Evolutionary conservation across 2,113 vertebrate species (phyloP).

Genomic region (Falco punctatus): DNA sequence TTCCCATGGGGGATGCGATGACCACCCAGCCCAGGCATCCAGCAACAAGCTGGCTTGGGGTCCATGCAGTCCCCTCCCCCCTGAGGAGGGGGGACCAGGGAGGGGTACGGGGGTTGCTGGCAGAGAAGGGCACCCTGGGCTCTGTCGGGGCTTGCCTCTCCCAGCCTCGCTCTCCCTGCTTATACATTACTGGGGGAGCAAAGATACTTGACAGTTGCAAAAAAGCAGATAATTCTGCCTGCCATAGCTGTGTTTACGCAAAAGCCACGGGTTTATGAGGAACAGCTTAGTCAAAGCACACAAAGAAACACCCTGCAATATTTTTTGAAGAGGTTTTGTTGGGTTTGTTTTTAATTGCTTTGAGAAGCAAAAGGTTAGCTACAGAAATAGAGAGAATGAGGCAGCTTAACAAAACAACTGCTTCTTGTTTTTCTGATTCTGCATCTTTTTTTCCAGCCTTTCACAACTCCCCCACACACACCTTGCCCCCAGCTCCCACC

Average conservation of each 20-base stretch:
- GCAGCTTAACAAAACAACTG: neutral
- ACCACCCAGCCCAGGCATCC: neutral
- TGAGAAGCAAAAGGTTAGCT: slow-evolving; percentile 16
- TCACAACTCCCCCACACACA: neutral
- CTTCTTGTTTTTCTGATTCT: neutral
- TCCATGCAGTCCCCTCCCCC: neutral
- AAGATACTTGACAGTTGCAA: neutral
- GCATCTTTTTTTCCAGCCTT: neutral
- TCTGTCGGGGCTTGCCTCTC: neutral
- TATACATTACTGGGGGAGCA: neutral
- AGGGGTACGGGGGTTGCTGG: neutral
- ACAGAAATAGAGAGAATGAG: slow-evolving; percentile 22
- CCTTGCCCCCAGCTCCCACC: neutral
- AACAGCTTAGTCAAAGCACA: slow-evolving; percentile 31
- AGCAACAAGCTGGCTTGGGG: neutral
- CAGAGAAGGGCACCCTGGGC: neutral
- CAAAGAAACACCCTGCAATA: slow-evolving; percentile 38
- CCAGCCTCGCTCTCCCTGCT: neutral
- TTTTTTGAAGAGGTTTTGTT: neutral
- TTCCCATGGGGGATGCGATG: neutral
- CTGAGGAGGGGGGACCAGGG: accelerated
- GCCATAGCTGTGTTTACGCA: neutral
- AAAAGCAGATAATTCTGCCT: neutral
- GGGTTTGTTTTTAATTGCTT: neutral
- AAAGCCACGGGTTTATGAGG: slow-evolving; percentile 35